These are phyloP conservation scores for Silurus glanis DNA, from an alignment of 2,113 vertebrate species.

Conservation along the genomic window DNA sequence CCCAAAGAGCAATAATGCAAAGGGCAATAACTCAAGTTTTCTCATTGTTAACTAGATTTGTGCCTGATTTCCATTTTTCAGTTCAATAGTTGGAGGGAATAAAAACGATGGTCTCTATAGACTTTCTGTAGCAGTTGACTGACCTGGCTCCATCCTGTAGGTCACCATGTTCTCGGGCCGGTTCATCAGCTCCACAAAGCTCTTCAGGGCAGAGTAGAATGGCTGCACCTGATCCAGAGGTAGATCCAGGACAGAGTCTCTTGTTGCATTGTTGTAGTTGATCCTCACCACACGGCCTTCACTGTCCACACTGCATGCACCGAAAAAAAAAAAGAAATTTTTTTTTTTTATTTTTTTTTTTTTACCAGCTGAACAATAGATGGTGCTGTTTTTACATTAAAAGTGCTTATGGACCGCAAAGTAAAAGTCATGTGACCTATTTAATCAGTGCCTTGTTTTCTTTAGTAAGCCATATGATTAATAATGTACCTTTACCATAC, in stretches of 20 bases:
- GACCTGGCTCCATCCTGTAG: constrained; percentile 90
- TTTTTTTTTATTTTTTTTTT: neutral
- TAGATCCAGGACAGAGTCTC: constrained; percentile 86
- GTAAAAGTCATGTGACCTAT: neutral
- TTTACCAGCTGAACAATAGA: constrained; percentile 54
- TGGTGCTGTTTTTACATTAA: constrained; percentile 57
- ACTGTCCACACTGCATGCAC: constrained; percentile 70
- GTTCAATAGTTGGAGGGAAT: neutral
- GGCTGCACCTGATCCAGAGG: constrained; percentile 83
- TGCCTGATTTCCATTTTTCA: neutral
- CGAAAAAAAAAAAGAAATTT: constrained; percentile 33
- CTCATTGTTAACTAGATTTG: neutral
- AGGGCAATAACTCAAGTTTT: neutral
- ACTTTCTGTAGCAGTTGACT: constrained; percentile 51
- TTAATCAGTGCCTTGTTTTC: neutral
- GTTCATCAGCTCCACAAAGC: constrained; percentile 81
- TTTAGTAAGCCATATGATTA: neutral
- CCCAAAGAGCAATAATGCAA: neutral
- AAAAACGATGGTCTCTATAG: neutral
- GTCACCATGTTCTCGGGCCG: constrained; percentile 76
- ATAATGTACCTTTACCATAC: neutral
- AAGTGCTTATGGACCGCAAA: neutral
- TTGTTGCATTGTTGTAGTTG: constrained; percentile 91
- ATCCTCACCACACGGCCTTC: constrained; percentile 77
- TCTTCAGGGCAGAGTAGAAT: constrained; percentile 85